These are phyloP conservation scores for Stramonita haemastoma DNA, from an alignment of 2,888 invertebrate species.

Conservation along the genomic window DNA sequence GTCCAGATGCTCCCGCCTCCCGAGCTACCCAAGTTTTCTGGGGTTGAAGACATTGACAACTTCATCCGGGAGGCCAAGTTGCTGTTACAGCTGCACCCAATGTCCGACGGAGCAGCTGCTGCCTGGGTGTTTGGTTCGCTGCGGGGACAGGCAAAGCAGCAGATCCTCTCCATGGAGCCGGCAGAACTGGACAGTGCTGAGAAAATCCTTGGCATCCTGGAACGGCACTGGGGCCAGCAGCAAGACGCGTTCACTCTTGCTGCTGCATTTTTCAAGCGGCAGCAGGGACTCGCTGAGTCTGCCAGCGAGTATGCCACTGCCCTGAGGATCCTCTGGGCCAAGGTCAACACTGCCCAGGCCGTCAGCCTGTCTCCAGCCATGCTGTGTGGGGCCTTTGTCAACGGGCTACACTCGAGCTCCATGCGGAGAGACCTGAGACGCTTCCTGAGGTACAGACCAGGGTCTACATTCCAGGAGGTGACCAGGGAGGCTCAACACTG, in stretches of 20 bases:
- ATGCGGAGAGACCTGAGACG: neutral
- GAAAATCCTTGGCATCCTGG: conserved; percentile 3
- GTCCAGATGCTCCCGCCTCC: neutral
- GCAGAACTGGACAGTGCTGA: neutral
- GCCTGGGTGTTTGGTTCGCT: neutral
- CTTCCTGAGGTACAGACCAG: neutral
- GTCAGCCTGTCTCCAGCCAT: neutral
- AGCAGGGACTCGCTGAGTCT: neutral
- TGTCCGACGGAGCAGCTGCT: neutral
- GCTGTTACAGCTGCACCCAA: neutral
- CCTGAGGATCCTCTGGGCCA: neutral
- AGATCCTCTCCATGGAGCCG: neutral
- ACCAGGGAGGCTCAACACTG: neutral
- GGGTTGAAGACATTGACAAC: neutral
- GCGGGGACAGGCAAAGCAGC: neutral
- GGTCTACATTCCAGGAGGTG: neutral
- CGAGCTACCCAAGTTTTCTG: neutral
- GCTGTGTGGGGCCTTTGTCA: neutral
- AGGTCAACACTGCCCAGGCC: neutral
- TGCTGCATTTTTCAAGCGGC: neutral
- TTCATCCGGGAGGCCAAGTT: neutral
- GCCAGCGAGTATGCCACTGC: neutral
- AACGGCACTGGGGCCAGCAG: neutral
- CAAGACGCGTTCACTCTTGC: neutral
- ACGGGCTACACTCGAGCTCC: neutral